These are phyloP conservation scores for Haliclystus octoradiatus DNA, from an alignment of 30 jellyfish, hydroid and myxozoan species.

Conservation along the genomic window DNA sequence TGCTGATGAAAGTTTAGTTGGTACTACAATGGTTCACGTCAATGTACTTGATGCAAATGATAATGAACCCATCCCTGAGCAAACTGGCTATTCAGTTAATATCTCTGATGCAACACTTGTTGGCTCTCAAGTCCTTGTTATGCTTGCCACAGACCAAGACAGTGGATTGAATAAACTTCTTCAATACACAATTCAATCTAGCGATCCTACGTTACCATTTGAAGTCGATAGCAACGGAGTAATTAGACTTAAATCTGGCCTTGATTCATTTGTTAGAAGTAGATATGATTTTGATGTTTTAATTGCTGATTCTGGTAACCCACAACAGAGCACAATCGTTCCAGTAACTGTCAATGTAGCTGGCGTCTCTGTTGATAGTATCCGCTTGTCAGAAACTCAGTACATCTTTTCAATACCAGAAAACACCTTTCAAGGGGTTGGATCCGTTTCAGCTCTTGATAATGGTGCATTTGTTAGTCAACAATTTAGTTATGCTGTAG, in stretches of 20 bases:
- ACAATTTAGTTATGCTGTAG: conserved; percentile 11
- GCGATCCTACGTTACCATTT: conserved; percentile 9
- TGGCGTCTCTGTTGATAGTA: conserved; percentile 15
- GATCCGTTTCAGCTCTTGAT: conserved; percentile 20
- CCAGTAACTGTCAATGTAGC: conserved; percentile 21
- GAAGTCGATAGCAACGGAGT: conserved; percentile 43
- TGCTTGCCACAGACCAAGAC: conserved; percentile 62
- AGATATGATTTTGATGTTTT: conserved; percentile 18
- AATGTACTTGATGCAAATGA: conserved; percentile 62
- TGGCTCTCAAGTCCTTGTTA: conserved; percentile 37
- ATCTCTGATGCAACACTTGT: conserved; percentile 35
- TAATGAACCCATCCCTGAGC: conserved; percentile 43
- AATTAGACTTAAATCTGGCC: conserved; percentile 13
- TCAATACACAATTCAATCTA: conserved; percentile 6
- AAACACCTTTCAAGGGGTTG: conserved; percentile 1
- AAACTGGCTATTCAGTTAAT: conserved; percentile 6
- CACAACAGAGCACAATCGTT: conserved; percentile 13
- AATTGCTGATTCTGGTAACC: conserved; percentile 34
- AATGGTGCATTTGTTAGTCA: conserved; percentile 28
- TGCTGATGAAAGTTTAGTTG: conserved; percentile 15
- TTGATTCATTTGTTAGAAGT: conserved; percentile 6
- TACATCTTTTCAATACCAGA: conserved; percentile 21
- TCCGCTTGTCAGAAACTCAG: conserved; percentile 10
- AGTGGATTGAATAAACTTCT: conserved; percentile 45
- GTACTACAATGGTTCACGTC: conserved; percentile 39